These are phyloP conservation scores for Stegastes partitus DNA, from an alignment of 2,113 vertebrate species.

Conservation along the genomic window DNA sequence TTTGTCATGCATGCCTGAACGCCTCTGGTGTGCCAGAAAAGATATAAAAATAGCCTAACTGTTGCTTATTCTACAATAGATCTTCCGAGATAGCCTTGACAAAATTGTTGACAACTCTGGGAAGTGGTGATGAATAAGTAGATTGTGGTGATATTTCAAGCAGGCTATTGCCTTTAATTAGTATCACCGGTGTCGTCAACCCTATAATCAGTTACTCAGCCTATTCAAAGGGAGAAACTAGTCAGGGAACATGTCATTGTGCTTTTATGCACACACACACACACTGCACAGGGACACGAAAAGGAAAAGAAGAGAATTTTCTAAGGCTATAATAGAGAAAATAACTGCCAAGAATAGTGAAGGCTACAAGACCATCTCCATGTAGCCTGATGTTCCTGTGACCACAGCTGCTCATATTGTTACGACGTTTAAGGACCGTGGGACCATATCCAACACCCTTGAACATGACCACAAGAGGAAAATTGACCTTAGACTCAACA, in stretches of 20 bases:
- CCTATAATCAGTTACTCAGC: neutral
- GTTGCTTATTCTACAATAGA: neutral
- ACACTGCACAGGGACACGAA: too few species aligned
- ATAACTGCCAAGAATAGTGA: too few species aligned
- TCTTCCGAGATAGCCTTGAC: neutral
- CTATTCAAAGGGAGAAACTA: neutral
- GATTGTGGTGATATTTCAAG: too few species aligned
- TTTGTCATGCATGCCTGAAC: too few species aligned
- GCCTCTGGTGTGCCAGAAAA: too few species aligned
- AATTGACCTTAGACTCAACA: neutral
- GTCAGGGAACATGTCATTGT: too few species aligned
- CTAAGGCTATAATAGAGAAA: too few species aligned
- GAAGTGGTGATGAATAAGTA: neutral
- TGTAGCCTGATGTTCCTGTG: neutral
- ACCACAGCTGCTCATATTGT: neutral
- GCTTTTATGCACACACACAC: too few species aligned
- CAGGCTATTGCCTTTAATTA: neutral
- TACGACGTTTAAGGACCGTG: neutral
- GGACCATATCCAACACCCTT: neutral
- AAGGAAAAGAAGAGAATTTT: too few species aligned
- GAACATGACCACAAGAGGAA: neutral
- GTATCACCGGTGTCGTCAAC: neutral
- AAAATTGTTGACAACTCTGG: conserved; percentile 1
- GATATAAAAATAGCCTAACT: neutral
- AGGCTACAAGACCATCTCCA: too few species aligned